These are phyloP conservation scores for Sialis fuliginosa DNA, from an alignment of 2,888 invertebrate species.

Conservation along the genomic window DNA sequence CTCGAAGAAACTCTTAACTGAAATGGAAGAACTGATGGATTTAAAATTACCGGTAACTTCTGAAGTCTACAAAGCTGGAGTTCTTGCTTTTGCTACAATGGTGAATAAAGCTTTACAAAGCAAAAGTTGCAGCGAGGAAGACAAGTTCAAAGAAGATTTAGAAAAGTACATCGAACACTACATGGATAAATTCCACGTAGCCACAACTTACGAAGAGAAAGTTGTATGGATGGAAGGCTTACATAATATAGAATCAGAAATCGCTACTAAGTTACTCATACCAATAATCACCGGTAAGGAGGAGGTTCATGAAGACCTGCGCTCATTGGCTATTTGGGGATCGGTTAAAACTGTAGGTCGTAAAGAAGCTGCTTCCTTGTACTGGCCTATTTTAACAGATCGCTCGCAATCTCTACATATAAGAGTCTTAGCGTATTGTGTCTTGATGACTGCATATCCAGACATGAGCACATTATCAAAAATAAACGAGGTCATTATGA, in stretches of 20 bases:
- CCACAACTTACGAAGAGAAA: conserved; percentile 20
- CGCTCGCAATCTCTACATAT: conserved; percentile 22
- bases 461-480: conserved; percentile 21
- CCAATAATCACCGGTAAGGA: conserved; percentile 24
- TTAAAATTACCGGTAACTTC: conserved; percentile 12
- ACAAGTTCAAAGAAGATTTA: conserved; percentile 6
- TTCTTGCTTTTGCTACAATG: conserved; percentile 27
- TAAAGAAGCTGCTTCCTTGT: conserved; percentile 18
- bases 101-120: conserved; percentile 19
- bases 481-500: conserved; percentile 26
- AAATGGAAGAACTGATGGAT: conserved; percentile 20
- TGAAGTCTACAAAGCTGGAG: conserved; percentile 20
- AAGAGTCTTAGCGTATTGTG: conserved; percentile 24
- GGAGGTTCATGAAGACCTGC: conserved; percentile 18
- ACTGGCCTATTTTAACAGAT: conserved; percentile 29
- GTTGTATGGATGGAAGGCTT: conserved; percentile 27
- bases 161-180: conserved; percentile 15
- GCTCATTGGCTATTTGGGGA: conserved; percentile 25
- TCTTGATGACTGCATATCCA: conserved; percentile 23
- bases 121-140: conserved; percentile 6
- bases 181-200: conserved; percentile 13
- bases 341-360: conserved; percentile 16
- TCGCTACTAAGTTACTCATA: conserved; percentile 21
- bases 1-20: conserved; percentile 20
- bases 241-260: conserved; percentile 24